Evolutionary conservation across 35 echinoderm and acorn worm genomes (phyloP).

Genomic region (Anneissia japonica): DNA sequence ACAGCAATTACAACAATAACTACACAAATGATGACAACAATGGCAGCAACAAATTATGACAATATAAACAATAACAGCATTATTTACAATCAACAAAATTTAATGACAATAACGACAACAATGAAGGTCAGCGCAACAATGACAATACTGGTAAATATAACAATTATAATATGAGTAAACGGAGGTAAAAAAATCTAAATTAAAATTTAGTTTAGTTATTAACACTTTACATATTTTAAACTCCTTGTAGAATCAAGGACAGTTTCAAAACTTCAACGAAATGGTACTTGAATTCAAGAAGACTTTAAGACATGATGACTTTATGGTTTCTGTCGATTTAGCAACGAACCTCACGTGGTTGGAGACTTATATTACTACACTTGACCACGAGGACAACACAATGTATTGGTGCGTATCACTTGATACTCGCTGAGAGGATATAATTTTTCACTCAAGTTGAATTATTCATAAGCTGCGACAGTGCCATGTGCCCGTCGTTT

Average conservation of each 20-base stretch:
- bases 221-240: neutral
- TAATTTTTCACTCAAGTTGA: neutral
- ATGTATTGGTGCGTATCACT: conserved; percentile 56
- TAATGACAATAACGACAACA: too few species aligned
- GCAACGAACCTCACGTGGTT: conserved; percentile 90
- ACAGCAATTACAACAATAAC: too few species aligned
- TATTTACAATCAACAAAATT: too few species aligned
- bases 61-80: too few species aligned
- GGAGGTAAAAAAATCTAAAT: too few species aligned
- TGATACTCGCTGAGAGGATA: neutral
- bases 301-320: conserved; percentile 98
- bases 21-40: too few species aligned
- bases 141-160: too few species aligned
- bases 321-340: conserved; percentile 64
- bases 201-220: neutral
- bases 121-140: too few species aligned
- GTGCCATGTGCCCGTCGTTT: too few species aligned
- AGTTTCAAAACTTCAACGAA: conserved; percentile 85
- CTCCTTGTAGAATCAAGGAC: conserved; percentile 38
- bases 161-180: too few species aligned
- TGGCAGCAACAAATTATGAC: too few species aligned
- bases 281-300: conserved; percentile 96
- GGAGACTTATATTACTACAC: conserved; percentile 68
- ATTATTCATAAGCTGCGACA: too few species aligned
- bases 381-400: conserved; percentile 87